These are phyloP conservation scores for Gadus chalcogrammus DNA, from an alignment of 2,113 vertebrate species.

Conservation along the genomic window DNA sequence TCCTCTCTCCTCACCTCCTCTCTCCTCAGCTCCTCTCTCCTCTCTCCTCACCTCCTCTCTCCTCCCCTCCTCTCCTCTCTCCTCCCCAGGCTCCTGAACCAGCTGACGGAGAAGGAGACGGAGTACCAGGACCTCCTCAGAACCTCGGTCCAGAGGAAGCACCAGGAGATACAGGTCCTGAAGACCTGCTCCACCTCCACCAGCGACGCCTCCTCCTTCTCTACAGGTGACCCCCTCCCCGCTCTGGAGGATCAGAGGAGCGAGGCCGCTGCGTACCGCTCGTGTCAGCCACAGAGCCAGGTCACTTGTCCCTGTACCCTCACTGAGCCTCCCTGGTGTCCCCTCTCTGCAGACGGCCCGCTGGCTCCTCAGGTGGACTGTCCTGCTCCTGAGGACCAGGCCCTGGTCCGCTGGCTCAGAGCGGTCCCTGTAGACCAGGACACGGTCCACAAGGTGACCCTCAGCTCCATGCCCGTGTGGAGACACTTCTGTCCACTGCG, in stretches of 20 bases:
- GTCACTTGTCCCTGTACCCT: too few relatives aligned
- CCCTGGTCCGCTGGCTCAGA: constrained; percentile 69
- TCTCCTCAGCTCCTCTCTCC: constrained; percentile 71
- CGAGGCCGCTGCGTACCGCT: too few relatives aligned
- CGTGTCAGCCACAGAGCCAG: too few relatives aligned
- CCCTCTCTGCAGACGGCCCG: constrained; percentile 19
- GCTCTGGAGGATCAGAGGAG: too few relatives aligned
- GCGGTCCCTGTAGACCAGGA: constrained; percentile 67
- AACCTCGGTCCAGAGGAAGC: constrained; percentile 47
- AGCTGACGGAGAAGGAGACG: constrained; percentile 78
- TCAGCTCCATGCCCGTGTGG: not conserved
- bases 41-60: too few relatives aligned
- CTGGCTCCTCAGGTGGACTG: constrained; percentile 6
- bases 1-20: not conserved
- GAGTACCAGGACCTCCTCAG: constrained; percentile 78
- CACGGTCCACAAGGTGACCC: constrained; percentile 62
- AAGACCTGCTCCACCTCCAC: constrained; percentile 8
- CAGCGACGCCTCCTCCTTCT: too few relatives aligned
- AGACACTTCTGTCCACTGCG: too few relatives aligned
- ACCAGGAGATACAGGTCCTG: constrained; percentile 53
- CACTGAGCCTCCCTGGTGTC: constrained; percentile 1
- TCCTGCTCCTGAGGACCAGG: constrained; percentile 39
- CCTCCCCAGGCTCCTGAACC: constrained; percentile 73
- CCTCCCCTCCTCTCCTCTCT: too few relatives aligned
- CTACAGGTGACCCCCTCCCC: constrained; percentile 40